Conservation (phyloP, 1,140 invertebrate species). For the Pantala flavescens region DNA sequence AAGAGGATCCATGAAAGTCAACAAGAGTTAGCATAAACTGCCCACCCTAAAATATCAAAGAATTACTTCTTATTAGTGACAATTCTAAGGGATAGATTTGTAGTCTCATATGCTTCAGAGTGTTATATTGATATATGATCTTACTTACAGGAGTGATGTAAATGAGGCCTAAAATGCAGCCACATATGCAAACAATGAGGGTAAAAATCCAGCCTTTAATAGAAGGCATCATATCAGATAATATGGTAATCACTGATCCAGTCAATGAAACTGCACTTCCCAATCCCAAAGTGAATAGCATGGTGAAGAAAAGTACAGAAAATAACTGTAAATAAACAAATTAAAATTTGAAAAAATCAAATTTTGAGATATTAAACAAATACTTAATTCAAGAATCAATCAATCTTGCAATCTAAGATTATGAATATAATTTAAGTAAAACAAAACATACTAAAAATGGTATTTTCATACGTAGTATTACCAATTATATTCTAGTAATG, state of each 20-base stretch:
- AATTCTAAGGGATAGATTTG: too few species aligned
- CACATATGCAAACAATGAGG: slow-evolving; percentile 41
- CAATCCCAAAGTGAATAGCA: slow-evolving; percentile 69
- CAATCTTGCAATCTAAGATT: too few species aligned
- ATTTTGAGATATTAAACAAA: too few species aligned
- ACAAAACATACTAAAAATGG: too few species aligned
- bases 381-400: too few species aligned
- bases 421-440: too few species aligned
- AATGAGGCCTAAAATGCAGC: slow-evolving; percentile 58
- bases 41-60: slow-evolving; percentile 57
- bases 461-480: too few species aligned
- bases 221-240: slow-evolving; percentile 57
- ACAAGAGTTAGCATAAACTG: slow-evolving; percentile 75
- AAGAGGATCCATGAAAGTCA: slow-evolving; percentile 73
- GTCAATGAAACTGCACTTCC: slow-evolving; percentile 47
- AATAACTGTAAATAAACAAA: slow-evolving; percentile 53
- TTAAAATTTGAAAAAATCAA: slow-evolving; percentile 14
- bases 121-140: too few species aligned
- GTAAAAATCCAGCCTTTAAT: slow-evolving; percentile 52
- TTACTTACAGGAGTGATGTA: slow-evolving; percentile 63
- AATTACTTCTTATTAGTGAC: slow-evolving; percentile 13
- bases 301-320: slow-evolving; percentile 78
- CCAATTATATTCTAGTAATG: too few species aligned
- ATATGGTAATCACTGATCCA: slow-evolving; percentile 52
- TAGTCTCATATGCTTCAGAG: too few species aligned